phyloP scores from a whole-genome alignment of 2,797 vertebrate species.

The Liasis olivaceus region DNA sequence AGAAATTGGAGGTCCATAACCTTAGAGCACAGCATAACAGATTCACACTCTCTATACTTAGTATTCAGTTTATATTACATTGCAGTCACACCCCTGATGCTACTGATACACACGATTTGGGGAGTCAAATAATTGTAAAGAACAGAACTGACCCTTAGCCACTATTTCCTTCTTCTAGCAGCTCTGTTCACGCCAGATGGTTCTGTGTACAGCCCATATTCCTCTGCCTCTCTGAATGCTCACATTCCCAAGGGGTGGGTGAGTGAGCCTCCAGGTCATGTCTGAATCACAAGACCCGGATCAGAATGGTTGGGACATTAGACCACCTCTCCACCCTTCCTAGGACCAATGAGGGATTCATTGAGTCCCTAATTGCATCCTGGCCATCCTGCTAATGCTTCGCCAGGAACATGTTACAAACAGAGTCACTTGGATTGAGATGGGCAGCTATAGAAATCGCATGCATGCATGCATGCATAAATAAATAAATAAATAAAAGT shows the following conservation, averaged over 20 bases:
- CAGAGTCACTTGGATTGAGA: background rate
- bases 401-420: background rate
- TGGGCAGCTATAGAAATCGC: no score
- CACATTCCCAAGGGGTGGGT: background rate
- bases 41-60: background rate
- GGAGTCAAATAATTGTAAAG: background rate
- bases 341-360: background rate
- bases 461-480: no score
- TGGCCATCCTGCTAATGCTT: background rate
- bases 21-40: background rate
- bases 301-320: background rate
- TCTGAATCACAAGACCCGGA: background rate
- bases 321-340: background rate
- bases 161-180: background rate
- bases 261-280: background rate
- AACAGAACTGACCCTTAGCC: background rate
- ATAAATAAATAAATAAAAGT: no score
- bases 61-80: background rate
- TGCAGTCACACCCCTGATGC: background rate
- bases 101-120: background rate
- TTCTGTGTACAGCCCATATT: background rate
- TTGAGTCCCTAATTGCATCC: background rate
- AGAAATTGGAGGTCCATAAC: background rate
- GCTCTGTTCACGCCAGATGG: background rate
- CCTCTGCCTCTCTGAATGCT: background rate